These are phyloP conservation scores for Loriculus beryllinus DNA, from an alignment of 2,797 vertebrate species.

Conservation along the genomic window DNA sequence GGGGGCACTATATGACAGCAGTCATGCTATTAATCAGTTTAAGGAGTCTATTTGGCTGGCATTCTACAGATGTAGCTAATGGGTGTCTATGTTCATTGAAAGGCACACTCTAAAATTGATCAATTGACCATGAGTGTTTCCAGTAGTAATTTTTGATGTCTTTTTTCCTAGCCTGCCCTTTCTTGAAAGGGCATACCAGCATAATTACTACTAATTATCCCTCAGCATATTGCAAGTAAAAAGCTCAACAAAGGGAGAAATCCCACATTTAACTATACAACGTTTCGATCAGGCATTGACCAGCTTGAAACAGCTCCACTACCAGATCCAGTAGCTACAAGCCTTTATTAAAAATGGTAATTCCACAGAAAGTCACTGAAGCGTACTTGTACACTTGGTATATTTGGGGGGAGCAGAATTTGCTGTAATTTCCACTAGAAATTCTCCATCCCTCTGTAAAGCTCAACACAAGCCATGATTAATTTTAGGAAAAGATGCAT, in stretches of 20 bases:
- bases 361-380: neutral
- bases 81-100: constrained; percentile 1
- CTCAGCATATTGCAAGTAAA: neutral
- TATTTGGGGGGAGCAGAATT: neutral
- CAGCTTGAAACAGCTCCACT: neutral
- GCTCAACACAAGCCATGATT: neutral
- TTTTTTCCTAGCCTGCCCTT: neutral
- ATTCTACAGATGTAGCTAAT: neutral
- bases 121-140: neutral
- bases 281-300: neutral
- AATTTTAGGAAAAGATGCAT: neutral
- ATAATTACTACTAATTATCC: neutral
- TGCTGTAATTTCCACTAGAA: neutral
- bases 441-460: neutral
- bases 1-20: neutral
- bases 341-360: neutral
- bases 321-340: neutral
- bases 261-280: neutral
- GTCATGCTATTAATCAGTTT: neutral
- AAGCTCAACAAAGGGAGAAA: neutral
- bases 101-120: constrained; percentile 28
- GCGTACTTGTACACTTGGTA: neutral
- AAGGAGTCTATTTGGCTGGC: constrained; percentile 3
- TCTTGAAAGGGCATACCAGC: neutral
- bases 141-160: constrained; percentile 15